These are phyloP conservation scores for Nothobranchius furzeri DNA, from an alignment of 2,113 vertebrate genomes.

Conservation along the genomic window DNA sequence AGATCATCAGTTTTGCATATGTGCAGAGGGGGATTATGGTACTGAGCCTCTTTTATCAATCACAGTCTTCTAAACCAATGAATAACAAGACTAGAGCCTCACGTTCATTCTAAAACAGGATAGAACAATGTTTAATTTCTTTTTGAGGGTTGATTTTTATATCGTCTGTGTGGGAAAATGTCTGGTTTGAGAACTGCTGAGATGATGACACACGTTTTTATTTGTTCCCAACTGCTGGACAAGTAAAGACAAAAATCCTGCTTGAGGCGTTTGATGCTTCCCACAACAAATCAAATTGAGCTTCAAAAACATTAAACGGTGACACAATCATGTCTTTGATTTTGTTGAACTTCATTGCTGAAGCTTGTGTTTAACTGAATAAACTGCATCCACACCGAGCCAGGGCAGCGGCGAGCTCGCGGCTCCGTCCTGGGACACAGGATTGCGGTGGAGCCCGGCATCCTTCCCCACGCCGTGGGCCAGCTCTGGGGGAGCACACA, in stretches of 20 bases:
- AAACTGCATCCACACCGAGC: not conserved
- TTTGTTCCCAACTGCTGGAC: constrained; percentile 25
- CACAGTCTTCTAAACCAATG: constrained; percentile 19
- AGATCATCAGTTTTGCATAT: constrained; percentile 64
- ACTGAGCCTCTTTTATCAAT: constrained; percentile 14
- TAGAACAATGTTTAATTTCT: not conserved
- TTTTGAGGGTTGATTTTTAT: not conserved
- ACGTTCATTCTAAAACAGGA: not conserved
- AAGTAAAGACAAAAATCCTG: constrained; percentile 45
- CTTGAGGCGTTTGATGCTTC: constrained; percentile 22
- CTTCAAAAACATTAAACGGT: too few species aligned
- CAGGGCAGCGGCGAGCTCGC: too few species aligned
- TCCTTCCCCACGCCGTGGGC: too few species aligned
- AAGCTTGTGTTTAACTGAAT: not conserved
- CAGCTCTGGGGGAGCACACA: too few species aligned
- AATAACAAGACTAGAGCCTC: constrained; percentile 15
- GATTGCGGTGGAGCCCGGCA: too few species aligned
- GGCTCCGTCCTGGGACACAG: too few species aligned
- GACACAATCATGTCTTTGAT: too few species aligned
- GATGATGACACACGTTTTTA: constrained; percentile 14
- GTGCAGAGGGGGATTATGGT: constrained; percentile 20
- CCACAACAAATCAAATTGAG: constrained; percentile 8
- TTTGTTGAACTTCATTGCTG: not conserved
- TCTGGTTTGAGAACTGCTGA: constrained; percentile 22
- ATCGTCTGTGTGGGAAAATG: constrained; percentile 33